Evolutionary conservation across 1,140 invertebrate species (phyloP).

Genomic region (Thalassaphorura encarpata): DNA sequence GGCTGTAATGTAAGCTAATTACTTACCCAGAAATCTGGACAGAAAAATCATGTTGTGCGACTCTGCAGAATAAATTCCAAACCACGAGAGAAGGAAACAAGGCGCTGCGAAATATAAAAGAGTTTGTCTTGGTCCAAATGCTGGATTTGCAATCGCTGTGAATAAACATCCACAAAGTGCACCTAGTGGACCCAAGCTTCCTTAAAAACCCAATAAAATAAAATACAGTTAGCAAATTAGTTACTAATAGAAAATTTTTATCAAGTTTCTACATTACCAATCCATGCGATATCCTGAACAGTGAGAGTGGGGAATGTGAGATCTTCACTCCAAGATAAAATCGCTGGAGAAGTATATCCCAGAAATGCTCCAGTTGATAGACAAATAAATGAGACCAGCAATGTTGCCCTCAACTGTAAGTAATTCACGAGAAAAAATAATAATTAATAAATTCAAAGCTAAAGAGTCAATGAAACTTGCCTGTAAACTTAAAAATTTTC

Average conservation of each 20-base stretch:
- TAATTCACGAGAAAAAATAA: too few relatives aligned
- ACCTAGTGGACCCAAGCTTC: slow-evolving; percentile 21
- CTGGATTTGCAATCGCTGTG: slow-evolving; percentile 7
- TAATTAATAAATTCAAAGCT: too few relatives aligned
- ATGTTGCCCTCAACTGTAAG: slow-evolving; percentile 16
- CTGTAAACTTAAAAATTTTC: too few relatives aligned
- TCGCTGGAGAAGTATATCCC: slow-evolving; percentile 20
- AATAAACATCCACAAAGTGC: slow-evolving; percentile 24
- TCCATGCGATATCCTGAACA: neutral
- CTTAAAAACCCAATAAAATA: slow-evolving; percentile 2
- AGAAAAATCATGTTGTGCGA: slow-evolving; percentile 7
- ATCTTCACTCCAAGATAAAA: slow-evolving; percentile 17
- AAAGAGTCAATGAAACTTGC: too few relatives aligned
- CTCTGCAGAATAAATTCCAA: slow-evolving; percentile 18
- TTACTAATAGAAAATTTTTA: neutral
- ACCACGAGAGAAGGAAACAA: slow-evolving; percentile 16
- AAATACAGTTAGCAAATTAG: neutral
- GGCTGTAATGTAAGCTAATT: too few relatives aligned
- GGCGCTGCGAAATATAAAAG: slow-evolving; percentile 16
- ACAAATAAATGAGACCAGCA: slow-evolving; percentile 14
- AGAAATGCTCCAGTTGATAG: slow-evolving; percentile 23
- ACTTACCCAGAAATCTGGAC: slow-evolving; percentile 18
- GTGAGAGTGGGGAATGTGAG: neutral
- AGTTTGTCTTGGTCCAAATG: slow-evolving; percentile 16
- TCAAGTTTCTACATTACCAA: neutral